Evolutionary conservation across 2,797 vertebrate species (phyloP), one percentile per base, ranked within the genome.

Genomic region (Poecile montanus): DNA sequence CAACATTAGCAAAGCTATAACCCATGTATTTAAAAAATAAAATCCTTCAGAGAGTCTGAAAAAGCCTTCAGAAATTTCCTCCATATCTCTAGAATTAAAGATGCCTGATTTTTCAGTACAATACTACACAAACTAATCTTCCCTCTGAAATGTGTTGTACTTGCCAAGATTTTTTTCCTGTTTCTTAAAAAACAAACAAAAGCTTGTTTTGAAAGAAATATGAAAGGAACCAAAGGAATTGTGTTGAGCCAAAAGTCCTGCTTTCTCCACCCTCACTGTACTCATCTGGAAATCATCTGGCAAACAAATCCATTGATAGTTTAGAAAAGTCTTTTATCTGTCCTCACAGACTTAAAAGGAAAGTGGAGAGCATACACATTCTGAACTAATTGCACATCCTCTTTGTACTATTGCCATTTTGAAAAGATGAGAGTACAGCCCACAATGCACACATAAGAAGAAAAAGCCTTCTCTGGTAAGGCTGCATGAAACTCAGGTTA

Each of bases 151-250:
- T 76, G 14, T n/a, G 42, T 81, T 70, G 45, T 40, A 30, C 42
- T 93, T 85, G 88, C 70, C 88, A 94, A 85, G 57, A 32, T 44
- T 74, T 73, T 34, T 70, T 51, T 26, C 7, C 40, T 42, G 20
- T 45, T 94, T 48, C 85, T 94, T 92, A 81, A 85, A 94, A 93
- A 92, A 85, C 40, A 94, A 94, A 91, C 71, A 71, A 53, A 72
- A 89, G 51, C 47, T 80, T 92, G 58, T 89, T 95, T 95, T 92
- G 87, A 94, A 89, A 94, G 78, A 93, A 95, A 84, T 83, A 70
- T 78, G 87, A 95, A 89, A 94, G 66, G 80, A 89, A 89, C 77
- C 78, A 89, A 91, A 92, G 62, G 70, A 79, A 29, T 73, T 88
- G 45, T 36, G 54, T 48, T 62, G 76, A 84, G 79, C 81, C 93